A percentile compares a stretch with the other conserved stretches of the same genome.
Conservation (phyloP, 2,797 vertebrate genomes). For the Mus caroli region DNA sequence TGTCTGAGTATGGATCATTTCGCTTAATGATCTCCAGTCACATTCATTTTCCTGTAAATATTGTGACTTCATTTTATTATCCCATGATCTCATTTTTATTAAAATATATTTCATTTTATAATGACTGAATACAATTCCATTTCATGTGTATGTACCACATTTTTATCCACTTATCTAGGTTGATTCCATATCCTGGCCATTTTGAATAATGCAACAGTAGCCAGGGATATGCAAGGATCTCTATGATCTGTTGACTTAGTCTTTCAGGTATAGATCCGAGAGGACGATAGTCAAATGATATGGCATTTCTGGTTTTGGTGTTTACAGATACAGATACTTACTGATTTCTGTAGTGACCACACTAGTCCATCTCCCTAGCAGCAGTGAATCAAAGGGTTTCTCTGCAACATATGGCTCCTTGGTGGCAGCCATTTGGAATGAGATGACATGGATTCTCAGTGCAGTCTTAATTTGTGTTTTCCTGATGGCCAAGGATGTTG, state of each 20-base stretch:
- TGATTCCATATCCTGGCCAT: neutral
- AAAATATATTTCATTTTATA: neutral
- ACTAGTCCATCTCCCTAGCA: neutral
- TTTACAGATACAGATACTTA: neutral
- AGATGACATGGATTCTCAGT: neutral
- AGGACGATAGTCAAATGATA: neutral
- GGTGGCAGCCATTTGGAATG: neutral
- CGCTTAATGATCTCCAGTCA: neutral
- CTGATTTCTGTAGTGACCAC: neutral
- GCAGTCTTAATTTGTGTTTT: neutral
- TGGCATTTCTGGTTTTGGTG: neutral
- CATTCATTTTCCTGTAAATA: neutral
- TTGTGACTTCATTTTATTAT: neutral
- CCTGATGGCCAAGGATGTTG: neutral
- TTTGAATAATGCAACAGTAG: neutral
- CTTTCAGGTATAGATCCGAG: neutral
- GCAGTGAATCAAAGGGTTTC: neutral
- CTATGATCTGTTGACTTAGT: neutral
- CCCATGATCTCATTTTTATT: neutral
- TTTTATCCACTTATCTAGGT: neutral
- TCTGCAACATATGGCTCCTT: neutral
- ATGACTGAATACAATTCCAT: neutral
- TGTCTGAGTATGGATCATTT: neutral
- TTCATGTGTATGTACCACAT: neutral
- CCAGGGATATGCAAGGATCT: neutral